Base-by-base conservation (phyloP, 1,140 invertebrate species). In the Stegodyphus dumicola region DNA sequence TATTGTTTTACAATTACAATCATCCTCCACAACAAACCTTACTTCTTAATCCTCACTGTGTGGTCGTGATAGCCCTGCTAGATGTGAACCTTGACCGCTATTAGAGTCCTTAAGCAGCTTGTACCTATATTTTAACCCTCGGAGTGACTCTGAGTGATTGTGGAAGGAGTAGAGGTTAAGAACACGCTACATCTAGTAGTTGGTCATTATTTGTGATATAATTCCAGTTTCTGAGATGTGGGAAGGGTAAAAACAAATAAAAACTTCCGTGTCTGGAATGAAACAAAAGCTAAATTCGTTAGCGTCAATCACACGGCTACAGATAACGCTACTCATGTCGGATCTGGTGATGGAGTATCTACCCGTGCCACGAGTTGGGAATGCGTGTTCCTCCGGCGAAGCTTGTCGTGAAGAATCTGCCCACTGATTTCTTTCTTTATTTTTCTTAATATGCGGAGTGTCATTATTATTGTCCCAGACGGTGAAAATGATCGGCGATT, bases 91-190 rank as follows among this genome's bases (percentile, higher is more conserved):
- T 48, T 81, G 78, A 73, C 78, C 78, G 70, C 78, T 81, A 81
- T 81, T 81, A 78, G 52, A 54, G 11, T 71, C 65, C 52, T 53
- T 17, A 10, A 18, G 7, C 18, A 17, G 70, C 78, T 73, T 71
- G 67, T 60, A 73, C 78, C 78, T 53, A 71, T 81, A 81, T 81
- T 81, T 81, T 81, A 81, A 54, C 67, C 54, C 56, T 81, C 78
- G 17, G 15, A 10, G 53, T 10, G 69, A 64, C 2, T 49, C 69
- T 78, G 77, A 78, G 48, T 78, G 77, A 78, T 78, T 66, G 51
- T 78, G 67, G 9, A 17, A 56, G 18, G 78, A n/a, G 54, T 81
- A 73, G 54, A 81, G 78, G 78, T 81, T 81, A 73, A 53, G 18
- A 64, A 64, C 48, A 73, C 56, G 33, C 33, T 33, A 33, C 33